A percentile compares a stretch with the other conserved stretches of the same genome.
phyloP scores from a whole-genome alignment of 2,113 vertebrate species.

The Corydoras maculifer region DNA sequence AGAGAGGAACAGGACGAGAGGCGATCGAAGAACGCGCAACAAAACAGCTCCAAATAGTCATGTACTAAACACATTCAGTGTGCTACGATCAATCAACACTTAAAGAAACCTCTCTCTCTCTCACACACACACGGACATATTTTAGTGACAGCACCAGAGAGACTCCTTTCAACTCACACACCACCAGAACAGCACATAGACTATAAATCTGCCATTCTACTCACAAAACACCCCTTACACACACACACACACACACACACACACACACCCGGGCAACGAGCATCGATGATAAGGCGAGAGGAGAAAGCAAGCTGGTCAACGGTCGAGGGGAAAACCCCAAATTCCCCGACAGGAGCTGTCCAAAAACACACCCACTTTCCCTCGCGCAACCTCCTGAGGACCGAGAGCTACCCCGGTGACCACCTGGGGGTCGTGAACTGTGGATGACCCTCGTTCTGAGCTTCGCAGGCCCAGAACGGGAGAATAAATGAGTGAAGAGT shows the following conservation, averaged over 20 bases:
- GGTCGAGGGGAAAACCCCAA: conserved; percentile 28
- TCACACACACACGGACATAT: conserved; percentile 28
- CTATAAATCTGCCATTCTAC: conserved; percentile 43
- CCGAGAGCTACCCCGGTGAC: conserved; percentile 69
- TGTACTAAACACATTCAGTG: conserved; percentile 10
- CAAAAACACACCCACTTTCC: conserved; percentile 19
- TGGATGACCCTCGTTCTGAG: conserved; percentile 85
- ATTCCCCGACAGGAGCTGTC: neutral
- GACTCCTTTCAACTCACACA: conserved; percentile 35
- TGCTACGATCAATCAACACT: conserved; percentile 35
- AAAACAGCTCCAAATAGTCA: conserved; percentile 8
- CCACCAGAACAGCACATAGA: conserved; percentile 37
- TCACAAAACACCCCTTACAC: conserved; percentile 32
- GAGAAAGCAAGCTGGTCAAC: conserved; percentile 27
- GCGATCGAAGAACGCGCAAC: conserved; percentile 40
- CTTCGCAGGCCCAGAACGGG: conserved; percentile 73
- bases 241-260: neutral
- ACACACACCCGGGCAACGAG: neutral
- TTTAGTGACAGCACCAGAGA: conserved; percentile 44
- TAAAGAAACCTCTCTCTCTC: neutral
- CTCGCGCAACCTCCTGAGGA: conserved; percentile 25
- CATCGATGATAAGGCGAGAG: conserved; percentile 13
- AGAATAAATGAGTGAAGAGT: conserved; percentile 56
- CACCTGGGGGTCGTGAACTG: conserved; percentile 98
- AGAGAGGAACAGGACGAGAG: conserved; percentile 50